phyloP scores from a whole-genome alignment of 2,888 invertebrate species.

The Acleris holmiana region DNA sequence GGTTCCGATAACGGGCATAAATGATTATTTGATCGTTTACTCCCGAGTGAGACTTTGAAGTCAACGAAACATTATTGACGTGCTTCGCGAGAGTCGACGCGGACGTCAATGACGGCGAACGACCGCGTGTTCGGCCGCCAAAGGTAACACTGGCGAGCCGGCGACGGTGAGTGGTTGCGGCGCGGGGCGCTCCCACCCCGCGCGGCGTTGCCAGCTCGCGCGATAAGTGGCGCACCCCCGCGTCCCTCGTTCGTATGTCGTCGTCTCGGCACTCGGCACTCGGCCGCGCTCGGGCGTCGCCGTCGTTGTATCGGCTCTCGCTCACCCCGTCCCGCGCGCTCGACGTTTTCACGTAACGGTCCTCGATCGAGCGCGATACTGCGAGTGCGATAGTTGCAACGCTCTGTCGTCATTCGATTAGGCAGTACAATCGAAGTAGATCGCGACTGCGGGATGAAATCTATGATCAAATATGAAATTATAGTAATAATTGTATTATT shows the following conservation, averaged over 20 bases:
- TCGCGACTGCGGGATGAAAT: slow-evolving; percentile 47
- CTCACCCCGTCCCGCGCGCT: slow-evolving; percentile 76
- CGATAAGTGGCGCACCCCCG: slow-evolving; percentile 84
- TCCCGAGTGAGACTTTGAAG: slow-evolving; percentile 80
- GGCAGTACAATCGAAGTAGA: slow-evolving; percentile 59
- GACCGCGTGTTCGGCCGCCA: slow-evolving; percentile 82
- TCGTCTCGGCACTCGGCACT: slow-evolving; percentile 77
- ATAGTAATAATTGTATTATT: neutral
- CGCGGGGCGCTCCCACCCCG: slow-evolving; percentile 82
- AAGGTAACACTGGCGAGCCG: slow-evolving; percentile 86
- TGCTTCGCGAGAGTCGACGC: slow-evolving; percentile 82
- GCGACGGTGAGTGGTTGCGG: slow-evolving; percentile 86
- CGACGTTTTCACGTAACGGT: slow-evolving; percentile 84
- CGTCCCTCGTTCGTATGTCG: slow-evolving; percentile 76
- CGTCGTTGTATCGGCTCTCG: slow-evolving; percentile 71
- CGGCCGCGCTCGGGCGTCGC: slow-evolving; percentile 78
- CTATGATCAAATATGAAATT: neutral
- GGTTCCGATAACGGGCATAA: slow-evolving; percentile 86
- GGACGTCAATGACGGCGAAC: slow-evolving; percentile 82
- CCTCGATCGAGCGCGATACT: slow-evolving; percentile 83
- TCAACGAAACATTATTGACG: slow-evolving; percentile 82
- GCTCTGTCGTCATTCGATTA: slow-evolving; percentile 59
- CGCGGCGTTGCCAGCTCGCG: slow-evolving; percentile 83
- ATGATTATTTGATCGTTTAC: slow-evolving; percentile 77
- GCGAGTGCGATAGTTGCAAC: slow-evolving; percentile 72